Evolutionary conservation across 2,797 vertebrate genomes (phyloP).

Genomic region (Pseudochaenichthys georgianus): DNA sequence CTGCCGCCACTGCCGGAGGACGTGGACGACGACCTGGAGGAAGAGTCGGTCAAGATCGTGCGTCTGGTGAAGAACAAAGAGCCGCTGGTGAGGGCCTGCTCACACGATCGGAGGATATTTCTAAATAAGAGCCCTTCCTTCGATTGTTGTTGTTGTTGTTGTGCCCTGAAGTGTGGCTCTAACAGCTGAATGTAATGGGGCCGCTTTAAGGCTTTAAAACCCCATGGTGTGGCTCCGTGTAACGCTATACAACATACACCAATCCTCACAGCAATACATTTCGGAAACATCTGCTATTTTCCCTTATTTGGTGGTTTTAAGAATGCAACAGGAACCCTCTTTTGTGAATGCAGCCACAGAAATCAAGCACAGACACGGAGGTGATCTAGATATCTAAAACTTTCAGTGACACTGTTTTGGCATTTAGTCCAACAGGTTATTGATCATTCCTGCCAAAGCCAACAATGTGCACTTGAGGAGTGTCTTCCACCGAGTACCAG

Average conservation of each 20-base stretch:
- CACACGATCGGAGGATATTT: not conserved
- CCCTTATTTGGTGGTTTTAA: no score
- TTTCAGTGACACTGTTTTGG: not conserved
- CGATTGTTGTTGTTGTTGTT: conserved; percentile 4
- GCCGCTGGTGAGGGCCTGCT: conserved; percentile 86
- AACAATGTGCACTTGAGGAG: not conserved
- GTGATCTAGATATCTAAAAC: not conserved
- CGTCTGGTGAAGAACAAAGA: conserved; percentile 96
- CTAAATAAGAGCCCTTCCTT: not conserved
- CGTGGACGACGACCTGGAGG: conserved; percentile 91
- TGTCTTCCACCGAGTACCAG: not conserved
- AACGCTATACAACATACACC: conserved; percentile 1
- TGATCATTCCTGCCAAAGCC: conserved; percentile 13
- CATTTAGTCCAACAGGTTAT: conserved; percentile 7
- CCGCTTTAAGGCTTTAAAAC: conserved; percentile 19
- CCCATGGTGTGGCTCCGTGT: conserved; percentile 5
- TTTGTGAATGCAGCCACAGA: not conserved
- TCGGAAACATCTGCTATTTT: not conserved
- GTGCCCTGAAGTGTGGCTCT: conserved; percentile 5
- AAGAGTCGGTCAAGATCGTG: conserved; percentile 96
- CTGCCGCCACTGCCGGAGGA: conserved; percentile 92
- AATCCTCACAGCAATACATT: conserved; percentile 1
- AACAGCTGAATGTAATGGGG: conserved; percentile 19
- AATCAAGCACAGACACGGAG: not conserved
- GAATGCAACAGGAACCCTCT: not conserved